phyloP scores from a whole-genome alignment of 2,888 invertebrate species.

The Cancer borealis region DNA sequence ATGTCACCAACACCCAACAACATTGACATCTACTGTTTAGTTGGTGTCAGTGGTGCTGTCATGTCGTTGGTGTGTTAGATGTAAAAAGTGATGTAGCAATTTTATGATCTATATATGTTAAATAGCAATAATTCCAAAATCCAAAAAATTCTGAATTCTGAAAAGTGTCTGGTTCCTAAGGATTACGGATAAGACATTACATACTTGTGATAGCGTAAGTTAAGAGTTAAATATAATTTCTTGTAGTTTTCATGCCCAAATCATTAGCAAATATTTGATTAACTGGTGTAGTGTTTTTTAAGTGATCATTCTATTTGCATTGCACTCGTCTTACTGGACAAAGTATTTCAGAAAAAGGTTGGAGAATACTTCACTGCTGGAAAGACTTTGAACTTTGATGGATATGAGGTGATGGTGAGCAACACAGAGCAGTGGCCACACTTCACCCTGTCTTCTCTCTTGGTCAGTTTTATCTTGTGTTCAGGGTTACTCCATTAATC shows the following conservation, averaged over 20 bases:
- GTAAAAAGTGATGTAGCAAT: no score
- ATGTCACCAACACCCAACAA: no score
- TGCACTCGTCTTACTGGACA: not conserved
- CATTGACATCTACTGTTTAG: no score
- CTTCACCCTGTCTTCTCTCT: conserved; percentile 30
- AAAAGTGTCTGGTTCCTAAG: no score
- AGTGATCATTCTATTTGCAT: not conserved
- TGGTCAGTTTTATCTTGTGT: conserved; percentile 33
- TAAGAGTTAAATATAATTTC: not conserved
- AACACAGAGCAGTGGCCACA: not conserved
- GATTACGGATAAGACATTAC: no score
- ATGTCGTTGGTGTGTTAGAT: no score
- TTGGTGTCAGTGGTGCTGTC: no score
- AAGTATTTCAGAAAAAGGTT: conserved; percentile 5
- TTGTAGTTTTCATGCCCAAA: not conserved
- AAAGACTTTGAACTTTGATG: conserved; percentile 30
- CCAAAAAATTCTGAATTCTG: no score
- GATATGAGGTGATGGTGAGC: not conserved
- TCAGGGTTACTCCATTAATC: not conserved
- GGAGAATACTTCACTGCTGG: not conserved
- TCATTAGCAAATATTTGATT: no score
- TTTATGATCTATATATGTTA: no score
- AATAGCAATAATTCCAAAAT: no score
- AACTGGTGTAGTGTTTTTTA: not conserved
- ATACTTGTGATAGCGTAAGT: no score